Evolutionary conservation across 2,113 vertebrate genomes (phyloP), one percentile per base, ranked within the genome.

Genomic region (Dendrocopos noguchii): DNA sequence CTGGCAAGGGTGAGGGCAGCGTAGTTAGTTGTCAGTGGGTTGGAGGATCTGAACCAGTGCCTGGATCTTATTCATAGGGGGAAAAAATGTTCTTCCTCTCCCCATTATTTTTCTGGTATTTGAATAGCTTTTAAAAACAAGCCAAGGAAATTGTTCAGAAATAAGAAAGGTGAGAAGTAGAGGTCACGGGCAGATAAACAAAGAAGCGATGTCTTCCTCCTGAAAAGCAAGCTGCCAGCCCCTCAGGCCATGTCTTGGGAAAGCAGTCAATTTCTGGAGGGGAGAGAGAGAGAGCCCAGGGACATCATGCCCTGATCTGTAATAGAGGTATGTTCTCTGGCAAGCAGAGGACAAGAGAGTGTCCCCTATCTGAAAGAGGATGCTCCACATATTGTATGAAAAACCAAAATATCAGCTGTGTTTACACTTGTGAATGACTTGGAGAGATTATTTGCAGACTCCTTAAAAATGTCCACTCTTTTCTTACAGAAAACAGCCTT

Each of bases 71-170:
- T 85, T 95, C 85, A 94, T 3, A 78, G 82, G 65, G 85, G 47
- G 66, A 90, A 90, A 71, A 85, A 72, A 90, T 88, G 92, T 77
- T 47, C 90, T 88, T 96, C 88, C 80, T 96, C 85, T 96, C 29
- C 60, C 66, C 74, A 65, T 96, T 91, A 61, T 88, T 57, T 28
- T 87, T 75, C 74, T 87, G 63, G 6, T 72, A 12, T 81, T 88
- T 85, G 88, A 94, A 88, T 27, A 80, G 61, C 33, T 91, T 88
- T 91, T 88, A 83, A 18, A 65, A 90, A 83, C 1, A 6, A 93
- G 80, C 57, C 85, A 83, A 93, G 47, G 31, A 74, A 93, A 70
- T 83, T 0, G 3, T 55, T 77, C 31, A 74, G 60, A 90, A 82
- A 27, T 57, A 36, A 91, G 68, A 47, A 56, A 74, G 83, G 80